Evolutionary conservation across 2,797 vertebrate species (phyloP), one percentile per base, ranked within the genome.

Genomic region (Denticeps clupeoides): DNA sequence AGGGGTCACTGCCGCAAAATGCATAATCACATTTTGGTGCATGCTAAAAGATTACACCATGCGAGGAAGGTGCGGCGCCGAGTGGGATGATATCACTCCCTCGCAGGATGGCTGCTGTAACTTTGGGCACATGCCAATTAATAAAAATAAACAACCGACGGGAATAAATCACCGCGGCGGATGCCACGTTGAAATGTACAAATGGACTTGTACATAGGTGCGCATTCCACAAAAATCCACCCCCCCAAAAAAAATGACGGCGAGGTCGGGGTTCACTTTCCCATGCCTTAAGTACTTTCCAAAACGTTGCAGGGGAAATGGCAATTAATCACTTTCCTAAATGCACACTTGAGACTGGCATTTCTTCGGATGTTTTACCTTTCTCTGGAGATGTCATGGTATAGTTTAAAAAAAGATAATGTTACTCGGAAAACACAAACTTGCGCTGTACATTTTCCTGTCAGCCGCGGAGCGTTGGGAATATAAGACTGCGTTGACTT

Each of bases 331-430:
- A 72, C 72, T 82, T 78, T 81, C 24, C 40, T 80, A 75, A 84
- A 79, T 10, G 74, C 73, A 77, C 81, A 67, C 75, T 73, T 72
- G 72, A 84, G 77, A 70, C 75, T 74, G 63, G 75, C 83, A 78
- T 82, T 86, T 79, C 80, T 85, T 86, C 82, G 75, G 81, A 86
- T 81, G 82, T 83, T 86, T 83, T 82, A 83, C 80, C 83, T 85
- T 87, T 87, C 82, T 84, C 84, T 77, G 80, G 84, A 83, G 85
- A 85, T 78, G 70, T 77, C 65, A 70, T 74, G 79, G 81, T 75
- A 77, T 76, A 84, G 80, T 41, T 12, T 45, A 23, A 23, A 38
- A 31, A 25, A 19, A 18, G 10, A 47, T 32, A 35, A 15, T 22
- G 45, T 27, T 27, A 25, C 29, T 37, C 50, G 49, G 24, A 22